These are phyloP conservation scores for Strigamia crassipes DNA, from an alignment of 2,888 invertebrate genomes.

Conservation along the genomic window DNA sequence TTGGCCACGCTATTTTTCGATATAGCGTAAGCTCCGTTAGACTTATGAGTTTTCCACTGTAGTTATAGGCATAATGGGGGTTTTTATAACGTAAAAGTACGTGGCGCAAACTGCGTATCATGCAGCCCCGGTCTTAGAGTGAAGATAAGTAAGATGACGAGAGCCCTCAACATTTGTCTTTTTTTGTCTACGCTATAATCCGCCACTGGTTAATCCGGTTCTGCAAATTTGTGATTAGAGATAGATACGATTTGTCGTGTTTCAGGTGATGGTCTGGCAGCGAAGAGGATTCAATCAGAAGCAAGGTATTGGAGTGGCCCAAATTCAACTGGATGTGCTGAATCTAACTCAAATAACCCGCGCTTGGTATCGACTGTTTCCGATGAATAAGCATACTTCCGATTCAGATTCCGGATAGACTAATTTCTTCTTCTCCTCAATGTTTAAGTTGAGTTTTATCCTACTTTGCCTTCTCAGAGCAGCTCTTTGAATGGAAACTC, in stretches of 20 bases:
- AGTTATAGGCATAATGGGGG: too few relatives aligned
- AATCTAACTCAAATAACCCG: slow-evolving; percentile 78
- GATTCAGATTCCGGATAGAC: slow-evolving; percentile 46
- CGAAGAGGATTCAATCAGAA: slow-evolving; percentile 86
- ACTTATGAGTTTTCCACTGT: too few relatives aligned
- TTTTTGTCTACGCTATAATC: too few relatives aligned
- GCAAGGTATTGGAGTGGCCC: slow-evolving; percentile 77
- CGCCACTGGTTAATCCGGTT: too few relatives aligned
- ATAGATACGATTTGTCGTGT: neutral
- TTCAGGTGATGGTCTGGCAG: slow-evolving; percentile 83
- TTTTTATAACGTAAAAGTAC: too few relatives aligned
- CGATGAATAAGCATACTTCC: slow-evolving; percentile 66
- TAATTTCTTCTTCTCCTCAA: neutral
- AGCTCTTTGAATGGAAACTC: neutral
- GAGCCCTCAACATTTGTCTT: too few relatives aligned
- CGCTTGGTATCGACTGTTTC: slow-evolving; percentile 91
- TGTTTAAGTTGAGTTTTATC: neutral
- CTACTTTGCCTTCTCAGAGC: neutral
- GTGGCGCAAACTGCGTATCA: too few relatives aligned
- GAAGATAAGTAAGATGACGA: too few relatives aligned
- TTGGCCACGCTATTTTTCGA: too few relatives aligned
- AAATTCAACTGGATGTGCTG: slow-evolving; percentile 80
- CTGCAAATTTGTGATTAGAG: too few relatives aligned
- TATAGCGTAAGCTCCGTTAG: too few relatives aligned
- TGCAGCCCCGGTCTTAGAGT: too few relatives aligned